Conservation (phyloP, 2,888 invertebrate species). For the Diarsia brunnea region DNA sequence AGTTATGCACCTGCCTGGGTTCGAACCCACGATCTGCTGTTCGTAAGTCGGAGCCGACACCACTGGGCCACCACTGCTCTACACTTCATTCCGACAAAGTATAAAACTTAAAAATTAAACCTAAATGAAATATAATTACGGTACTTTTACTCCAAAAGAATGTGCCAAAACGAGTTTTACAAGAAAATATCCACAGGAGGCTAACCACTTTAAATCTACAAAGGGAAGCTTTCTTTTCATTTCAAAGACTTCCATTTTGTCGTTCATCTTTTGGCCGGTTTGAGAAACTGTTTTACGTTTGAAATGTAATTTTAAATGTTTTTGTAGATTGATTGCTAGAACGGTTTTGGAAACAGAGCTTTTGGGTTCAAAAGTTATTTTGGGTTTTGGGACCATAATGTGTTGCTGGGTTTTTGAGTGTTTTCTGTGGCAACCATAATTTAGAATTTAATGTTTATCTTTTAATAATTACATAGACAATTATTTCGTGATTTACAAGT, state of each 20-base stretch:
- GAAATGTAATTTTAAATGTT: slow-evolving; percentile 4
- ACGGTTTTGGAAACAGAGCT: not conserved
- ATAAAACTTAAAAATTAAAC: not conserved
- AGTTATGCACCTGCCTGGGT: too few species aligned
- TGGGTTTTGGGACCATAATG: too few species aligned
- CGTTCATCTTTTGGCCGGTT: not conserved
- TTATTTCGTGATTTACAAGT: too few species aligned
- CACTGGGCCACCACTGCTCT: too few species aligned
- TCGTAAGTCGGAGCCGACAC: too few species aligned
- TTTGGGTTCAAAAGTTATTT: too few species aligned
- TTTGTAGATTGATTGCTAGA: too few species aligned
- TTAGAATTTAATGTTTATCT: not conserved
- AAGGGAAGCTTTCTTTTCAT: slow-evolving; percentile 35
- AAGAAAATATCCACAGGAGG: slow-evolving; percentile 23
- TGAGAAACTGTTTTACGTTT: slow-evolving; percentile 8
- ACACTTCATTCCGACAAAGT: not conserved
- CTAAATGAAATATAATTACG: not conserved
- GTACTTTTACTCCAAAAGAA: slow-evolving; percentile 1
- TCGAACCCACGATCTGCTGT: too few species aligned
- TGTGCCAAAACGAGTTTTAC: slow-evolving; percentile 11
- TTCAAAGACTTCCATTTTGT: slow-evolving; percentile 26
- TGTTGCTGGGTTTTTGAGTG: not conserved
- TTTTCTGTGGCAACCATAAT: not conserved
- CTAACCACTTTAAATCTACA: slow-evolving; percentile 43
- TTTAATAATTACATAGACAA: too few species aligned